Evolutionary conservation across 2,113 vertebrate genomes (phyloP), one percentile per base, ranked within the genome.

Genomic region (Xenopus tropicalis): DNA sequence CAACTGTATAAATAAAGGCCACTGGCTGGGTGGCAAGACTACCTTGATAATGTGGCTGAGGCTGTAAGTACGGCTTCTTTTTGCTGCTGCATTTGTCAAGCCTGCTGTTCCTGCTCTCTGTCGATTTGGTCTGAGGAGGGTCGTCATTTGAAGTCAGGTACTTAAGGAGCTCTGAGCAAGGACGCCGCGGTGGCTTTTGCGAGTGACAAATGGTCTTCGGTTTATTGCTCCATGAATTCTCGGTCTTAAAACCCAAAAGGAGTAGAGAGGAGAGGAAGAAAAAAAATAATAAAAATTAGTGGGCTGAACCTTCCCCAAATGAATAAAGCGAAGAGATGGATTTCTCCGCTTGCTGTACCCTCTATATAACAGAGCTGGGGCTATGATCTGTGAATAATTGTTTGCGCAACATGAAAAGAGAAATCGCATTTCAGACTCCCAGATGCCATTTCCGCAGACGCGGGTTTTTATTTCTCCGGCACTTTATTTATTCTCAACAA

Each of bases 81-180:
- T 90, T 93, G 90, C 87, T 92, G 80, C 82, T 90, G 84, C 90
- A 92, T 90, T 94, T 96, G 83, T 96, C 97, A 87, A 91, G 93
- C 92, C 89, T 95, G 87, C 85, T 95, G 86, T 91, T 92, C 81
- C 93, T 95, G 86, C 88, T 92, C 80, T 98, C 95, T 85, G 92
- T 85, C 87, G 91, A 89, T 94, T 95, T 97, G 88, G 88, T 90
- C 85, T 96, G 94, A 86, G 95, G 91, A 87, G 92, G 91, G 89
- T 96, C 95, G 90, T 98, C 95, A 25, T 91, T 96, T 11, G 95
- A 94, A 81, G 97, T 99, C 87, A 99, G 92, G 93, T 99, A 99
- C 83, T 98, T 99, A 82, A 99, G 96, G 84, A 99, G 94, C 91
- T 99, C 97, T 4, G 96, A 96, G 93, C 97, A 99, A 66, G 95